Percentiles rank a stretch among this genome's conserved stretches.
Evolutionary conservation across 1,140 invertebrate species (phyloP).

Genomic region (Oncopodura yosiiana): DNA sequence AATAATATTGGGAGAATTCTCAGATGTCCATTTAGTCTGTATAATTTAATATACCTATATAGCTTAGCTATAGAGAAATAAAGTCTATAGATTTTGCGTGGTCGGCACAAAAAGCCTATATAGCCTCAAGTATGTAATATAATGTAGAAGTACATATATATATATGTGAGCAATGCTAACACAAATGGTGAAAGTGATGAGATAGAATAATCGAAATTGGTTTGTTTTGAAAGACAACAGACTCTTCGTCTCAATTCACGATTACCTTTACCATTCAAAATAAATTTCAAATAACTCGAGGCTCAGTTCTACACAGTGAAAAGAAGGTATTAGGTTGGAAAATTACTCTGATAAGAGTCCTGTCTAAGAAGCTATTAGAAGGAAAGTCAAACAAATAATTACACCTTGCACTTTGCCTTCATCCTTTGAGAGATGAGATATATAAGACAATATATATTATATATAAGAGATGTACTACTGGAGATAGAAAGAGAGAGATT

Average conservation of each 20-base stretch:
- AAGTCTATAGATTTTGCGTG: too few relatives aligned
- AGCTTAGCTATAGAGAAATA: too few relatives aligned
- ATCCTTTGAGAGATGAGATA: conserved; percentile 2
- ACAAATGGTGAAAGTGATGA: neutral
- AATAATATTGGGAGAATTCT: too few relatives aligned
- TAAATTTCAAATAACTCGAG: conserved; percentile 26
- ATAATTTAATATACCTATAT: too few relatives aligned
- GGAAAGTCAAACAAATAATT: conserved; percentile 22
- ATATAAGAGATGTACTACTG: neutral
- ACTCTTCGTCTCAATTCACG: conserved; percentile 24
- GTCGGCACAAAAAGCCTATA: too few relatives aligned
- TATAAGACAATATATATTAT: neutral
- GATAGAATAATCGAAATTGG: conserved; percentile 29
- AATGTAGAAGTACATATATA: too few relatives aligned
- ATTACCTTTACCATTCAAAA: conserved; percentile 22
- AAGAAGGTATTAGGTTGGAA: conserved; percentile 19
- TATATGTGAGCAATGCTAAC: too few relatives aligned
- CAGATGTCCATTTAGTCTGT: too few relatives aligned
- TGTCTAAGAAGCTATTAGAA: neutral
- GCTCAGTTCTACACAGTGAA: conserved; percentile 7
- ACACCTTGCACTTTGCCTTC: too few relatives aligned
- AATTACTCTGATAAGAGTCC: neutral
- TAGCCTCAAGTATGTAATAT: too few relatives aligned
- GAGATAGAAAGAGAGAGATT: neutral
- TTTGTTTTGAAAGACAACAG: conserved; percentile 31